Base-by-base conservation (phyloP, 2,888 invertebrate species). In the Callyntrura guangdongensis region DNA sequence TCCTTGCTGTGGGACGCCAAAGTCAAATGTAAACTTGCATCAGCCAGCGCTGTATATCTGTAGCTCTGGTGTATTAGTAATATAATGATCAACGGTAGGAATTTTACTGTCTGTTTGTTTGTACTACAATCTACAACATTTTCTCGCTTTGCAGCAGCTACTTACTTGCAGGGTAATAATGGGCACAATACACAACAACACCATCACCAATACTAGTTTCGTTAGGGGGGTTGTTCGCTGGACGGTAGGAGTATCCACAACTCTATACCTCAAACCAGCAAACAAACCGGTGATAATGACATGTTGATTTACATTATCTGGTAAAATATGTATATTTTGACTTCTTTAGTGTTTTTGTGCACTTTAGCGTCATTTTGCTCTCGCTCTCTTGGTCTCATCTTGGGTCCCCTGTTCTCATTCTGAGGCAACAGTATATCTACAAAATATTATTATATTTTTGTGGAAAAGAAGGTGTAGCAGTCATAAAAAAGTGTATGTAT, bases 291-390 rank as follows among this genome's bases (percentile, higher is more conserved):
- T 67, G 74, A 89, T 89, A 89, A 89, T 89, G 83, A 89, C 83
- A 83, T 74, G 88, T 83, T 89, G 88, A 89, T 89, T 87, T 87
- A 89, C 88, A 89, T 74, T 89, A 83, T 45, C 61, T 14, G 17
- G 61, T 82, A 83, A 82, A 89, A 83, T 74, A 56, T 89, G 83
- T 83, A 82, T 89, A 83, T 89, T 89, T 89, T 89, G 88, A 89
- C 88, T 89, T 74, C 67, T 88, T 88, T 59, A 45, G 77, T 86
- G 67, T 36, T 81, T 56, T 14, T 82, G 72, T 45, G 77, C 22
- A 53, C 77, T 79, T 72, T 79, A 79, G 72, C 45, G 17, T 47
- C 72, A 64, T 64, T 64, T 64, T 12, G 20, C 64, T 22, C 64
- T 64, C 64, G 0, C 64, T 22, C 64, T 25, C 25, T 64, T 20